phyloP scores from a whole-genome alignment of 2,888 invertebrate species.

The Arge pagana region DNA sequence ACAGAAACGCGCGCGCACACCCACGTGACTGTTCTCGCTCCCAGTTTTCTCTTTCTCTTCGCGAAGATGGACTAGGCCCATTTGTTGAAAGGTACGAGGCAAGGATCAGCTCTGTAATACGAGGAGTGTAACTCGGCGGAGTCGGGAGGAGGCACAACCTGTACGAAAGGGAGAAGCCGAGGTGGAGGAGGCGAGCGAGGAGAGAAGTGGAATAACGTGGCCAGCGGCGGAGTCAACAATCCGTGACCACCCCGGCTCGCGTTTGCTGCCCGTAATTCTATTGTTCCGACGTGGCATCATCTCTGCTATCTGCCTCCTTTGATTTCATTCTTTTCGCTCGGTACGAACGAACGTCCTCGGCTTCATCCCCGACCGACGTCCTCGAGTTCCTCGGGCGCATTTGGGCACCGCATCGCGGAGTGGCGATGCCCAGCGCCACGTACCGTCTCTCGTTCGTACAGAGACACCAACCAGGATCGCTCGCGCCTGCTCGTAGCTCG shows the following conservation, averaged over 20 bases:
- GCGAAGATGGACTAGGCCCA: too few species aligned
- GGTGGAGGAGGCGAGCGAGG: constrained; percentile 5
- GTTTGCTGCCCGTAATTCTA: constrained; percentile 22
- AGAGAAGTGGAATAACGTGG: constrained; percentile 13
- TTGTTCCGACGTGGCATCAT: constrained; percentile 22
- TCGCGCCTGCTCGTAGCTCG: constrained; percentile 11
- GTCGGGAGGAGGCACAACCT: not conserved
- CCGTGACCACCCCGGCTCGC: constrained; percentile 22
- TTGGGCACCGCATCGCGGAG: constrained; percentile 5
- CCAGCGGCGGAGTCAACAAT: constrained; percentile 22
- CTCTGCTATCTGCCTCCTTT: constrained; percentile 22
- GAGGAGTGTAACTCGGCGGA: not conserved
- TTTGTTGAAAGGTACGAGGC: too few species aligned
- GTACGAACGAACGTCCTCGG: constrained; percentile 6
- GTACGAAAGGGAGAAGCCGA: too few species aligned
- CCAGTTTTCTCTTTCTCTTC: too few species aligned
- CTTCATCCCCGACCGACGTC: constrained; percentile 4
- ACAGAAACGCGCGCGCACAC: too few species aligned
- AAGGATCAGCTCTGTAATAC: too few species aligned
- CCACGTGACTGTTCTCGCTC: too few species aligned
- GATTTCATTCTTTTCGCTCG: constrained; percentile 21
- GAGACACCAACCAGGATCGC: too few species aligned
- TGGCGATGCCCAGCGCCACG: too few species aligned
- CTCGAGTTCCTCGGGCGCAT: constrained; percentile 14
- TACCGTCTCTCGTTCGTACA: constrained; percentile 1